Base-by-base conservation (phyloP, 2,113 vertebrate species). In the Malurus elegans region DNA sequence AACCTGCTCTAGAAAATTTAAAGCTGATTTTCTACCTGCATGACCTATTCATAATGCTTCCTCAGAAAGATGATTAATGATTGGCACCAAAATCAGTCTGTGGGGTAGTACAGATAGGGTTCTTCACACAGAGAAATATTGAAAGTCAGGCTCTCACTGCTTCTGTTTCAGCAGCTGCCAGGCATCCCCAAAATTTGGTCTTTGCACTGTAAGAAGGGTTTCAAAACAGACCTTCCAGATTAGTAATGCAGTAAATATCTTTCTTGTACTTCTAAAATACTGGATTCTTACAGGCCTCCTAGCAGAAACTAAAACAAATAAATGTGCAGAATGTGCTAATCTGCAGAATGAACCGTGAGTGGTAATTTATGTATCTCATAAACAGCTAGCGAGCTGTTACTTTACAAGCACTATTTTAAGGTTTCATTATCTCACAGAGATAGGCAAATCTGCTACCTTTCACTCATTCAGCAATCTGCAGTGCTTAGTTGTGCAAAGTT, bases 361-460 rank as follows among this genome's bases (percentile, higher is more conserved):
- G 88, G 92, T 93, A 96, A 96, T 94, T 96, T 93, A 96, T 92
- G 93, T 84, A 83, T 86, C 95, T 96, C 93, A 93, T 90, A 96
- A 96, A 92, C 75, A 90, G 75, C 82, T 76, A 91, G 64, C 0
- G 16, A 88, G 64, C 62, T 90, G 82, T 70, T 94, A 86, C 71
- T 95, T 94, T 93, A 73, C 75, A 82, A 82, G 71, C 51, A 71
- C 88, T 96, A 74, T 96, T 96, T 94, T 88, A 82, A 88, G 75
- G 48, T 86, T 94, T 80, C 64, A 88, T 93, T 94, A 95, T 94
- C 87, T 96, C 81, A 61, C 45, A 92, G 74, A 97, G 71, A 93
- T 79, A 76, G 60, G 82, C 51, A 90, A 93, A 94, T 93, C 61
- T 93, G 88, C 88, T 92, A 88, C 61, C 88, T 94, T 94, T 88